Evolutionary conservation across 2,113 vertebrate genomes (phyloP).

Genomic region (Neodon shergylaensis): DNA sequence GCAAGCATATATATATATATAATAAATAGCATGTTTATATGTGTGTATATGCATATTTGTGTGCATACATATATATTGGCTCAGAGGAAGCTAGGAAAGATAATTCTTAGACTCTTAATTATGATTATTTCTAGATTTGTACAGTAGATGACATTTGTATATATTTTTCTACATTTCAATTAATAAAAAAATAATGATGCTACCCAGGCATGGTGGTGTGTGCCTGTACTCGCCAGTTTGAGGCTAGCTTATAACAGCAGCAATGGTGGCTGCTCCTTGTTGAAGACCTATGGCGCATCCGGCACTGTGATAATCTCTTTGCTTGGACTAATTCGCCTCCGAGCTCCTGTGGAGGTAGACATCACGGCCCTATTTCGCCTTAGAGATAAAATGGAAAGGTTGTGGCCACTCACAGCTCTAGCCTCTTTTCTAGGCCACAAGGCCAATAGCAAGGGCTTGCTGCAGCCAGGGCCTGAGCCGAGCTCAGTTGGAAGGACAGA

Average conservation of each 20-base stretch:
- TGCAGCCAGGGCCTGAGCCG: neutral
- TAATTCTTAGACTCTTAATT: neutral
- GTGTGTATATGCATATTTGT: neutral
- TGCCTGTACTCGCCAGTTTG: neutral
- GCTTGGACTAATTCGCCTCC: neutral
- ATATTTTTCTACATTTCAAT: constrained; percentile 12
- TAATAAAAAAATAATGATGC: neutral
- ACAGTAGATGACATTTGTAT: neutral
- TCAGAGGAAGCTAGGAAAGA: neutral
- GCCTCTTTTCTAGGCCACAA: neutral
- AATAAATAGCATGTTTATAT: neutral
- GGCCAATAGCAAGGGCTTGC: neutral
- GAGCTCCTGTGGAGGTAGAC: neutral
- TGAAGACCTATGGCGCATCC: neutral
- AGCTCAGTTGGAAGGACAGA: neutral
- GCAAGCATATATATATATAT: neutral
- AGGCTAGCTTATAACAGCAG: neutral
- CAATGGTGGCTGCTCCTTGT: neutral
- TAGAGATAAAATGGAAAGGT: neutral
- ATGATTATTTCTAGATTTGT: neutral
- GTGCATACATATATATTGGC: neutral
- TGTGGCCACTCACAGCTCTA: too few relatives aligned
- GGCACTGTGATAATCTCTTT: neutral
- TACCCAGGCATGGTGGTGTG: neutral
- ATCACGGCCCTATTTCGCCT: neutral